Base-by-base conservation (phyloP, 2,888 invertebrate genomes). In the Mythimna lalbum region DNA sequence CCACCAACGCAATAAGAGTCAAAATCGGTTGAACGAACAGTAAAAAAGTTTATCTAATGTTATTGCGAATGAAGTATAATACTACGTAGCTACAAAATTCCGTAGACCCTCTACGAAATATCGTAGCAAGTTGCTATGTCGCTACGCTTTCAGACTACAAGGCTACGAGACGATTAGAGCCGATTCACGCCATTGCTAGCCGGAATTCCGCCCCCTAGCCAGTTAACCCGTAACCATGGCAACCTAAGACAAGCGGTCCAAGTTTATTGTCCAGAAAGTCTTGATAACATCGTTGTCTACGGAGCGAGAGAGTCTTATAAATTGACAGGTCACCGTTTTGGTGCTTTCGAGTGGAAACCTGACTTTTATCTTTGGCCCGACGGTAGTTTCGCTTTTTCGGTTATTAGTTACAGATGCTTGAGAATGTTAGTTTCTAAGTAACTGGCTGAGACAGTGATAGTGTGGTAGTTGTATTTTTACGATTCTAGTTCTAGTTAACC, bases 61-160 rank as follows among this genome's bases (percentile, higher is more conserved):
- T n/a, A n/a, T n/a, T n/a, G n/a, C n/a, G n/a, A n/a, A n/a, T n/a
- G n/a, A n/a, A n/a, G 27, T 27, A 4, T 27, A 27, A 27, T 27
- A 27, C 27, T 3, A 27, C 4, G 27, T 27, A 27, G 27, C 36
- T 36, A 39, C 47, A 5, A 47, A 50, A 65, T 23, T 31, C 64
- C 76, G 81, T 78, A 82, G 80, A 63, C n/a, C 60, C 52, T 76
- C 79, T 85, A 81, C 80, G 64, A 33, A 69, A 68, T 63, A 77
- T 80, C 78, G 87, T 87, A 84, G 78, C 68, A 69, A 63, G 21
- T 50, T 65, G 73, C 82, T 81, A 84, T 81, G 72, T 27, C 61
- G 75, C 81, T 82, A 85, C 81, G 82, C 80, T 80, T 80, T 83
- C 73, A 82, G 69, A 36, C 67, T 81, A 71, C 78, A 69, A 64